These are phyloP conservation scores for Caenorhabditis remanei DNA, from an alignment of 1,140 invertebrate genomes.

Conservation along the genomic window DNA sequence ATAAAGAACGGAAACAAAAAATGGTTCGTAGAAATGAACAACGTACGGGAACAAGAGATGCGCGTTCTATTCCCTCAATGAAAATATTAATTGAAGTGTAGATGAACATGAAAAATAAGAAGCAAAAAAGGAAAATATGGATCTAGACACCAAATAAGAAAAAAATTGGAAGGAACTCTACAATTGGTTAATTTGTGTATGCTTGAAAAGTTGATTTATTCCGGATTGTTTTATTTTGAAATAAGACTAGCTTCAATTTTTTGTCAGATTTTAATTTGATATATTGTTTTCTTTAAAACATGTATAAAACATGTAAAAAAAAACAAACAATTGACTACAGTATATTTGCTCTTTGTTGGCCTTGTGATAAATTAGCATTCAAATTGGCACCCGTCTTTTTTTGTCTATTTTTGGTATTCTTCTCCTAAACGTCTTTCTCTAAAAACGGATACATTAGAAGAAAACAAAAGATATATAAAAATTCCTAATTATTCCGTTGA, in stretches of 20 bases:
- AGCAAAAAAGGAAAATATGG: not conserved
- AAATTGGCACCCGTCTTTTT: constrained; percentile 17
- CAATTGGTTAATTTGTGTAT: no score
- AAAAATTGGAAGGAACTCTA: not conserved
- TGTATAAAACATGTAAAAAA: not conserved
- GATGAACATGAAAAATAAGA: not conserved
- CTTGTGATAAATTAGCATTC: constrained; percentile 38
- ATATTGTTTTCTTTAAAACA: no score
- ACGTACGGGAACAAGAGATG: not conserved
- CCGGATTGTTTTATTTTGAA: no score
- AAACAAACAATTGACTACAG: not conserved
- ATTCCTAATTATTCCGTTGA: not conserved
- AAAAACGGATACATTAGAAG: not conserved
- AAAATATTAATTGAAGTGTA: constrained; percentile 21
- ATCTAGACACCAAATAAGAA: not conserved
- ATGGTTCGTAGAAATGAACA: constrained; percentile 6
- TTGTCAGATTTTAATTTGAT: no score
- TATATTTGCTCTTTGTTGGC: not conserved
- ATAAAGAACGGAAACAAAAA: not conserved
- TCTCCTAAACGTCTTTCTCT: not conserved
- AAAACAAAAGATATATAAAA: constrained; percentile 20
- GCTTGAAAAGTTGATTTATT: no score
- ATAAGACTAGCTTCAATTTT: no score
- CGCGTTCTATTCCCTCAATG: not conserved
- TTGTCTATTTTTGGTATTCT: constrained; percentile 35